phyloP scores from a whole-genome alignment of 2,888 invertebrate species.

The Drosophila kuntzei region DNA sequence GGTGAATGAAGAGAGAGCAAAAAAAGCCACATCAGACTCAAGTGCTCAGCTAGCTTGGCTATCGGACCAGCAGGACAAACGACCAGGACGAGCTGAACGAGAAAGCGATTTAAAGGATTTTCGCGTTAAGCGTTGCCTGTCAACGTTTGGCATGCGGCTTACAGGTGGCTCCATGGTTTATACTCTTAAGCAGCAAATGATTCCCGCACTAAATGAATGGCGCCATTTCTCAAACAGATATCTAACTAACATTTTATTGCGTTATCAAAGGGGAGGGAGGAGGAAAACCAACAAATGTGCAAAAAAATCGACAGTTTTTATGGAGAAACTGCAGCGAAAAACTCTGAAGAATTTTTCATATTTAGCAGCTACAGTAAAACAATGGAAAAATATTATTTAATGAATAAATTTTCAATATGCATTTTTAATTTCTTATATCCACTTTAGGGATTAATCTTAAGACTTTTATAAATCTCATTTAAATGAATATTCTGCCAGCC shows the following conservation, averaged over 20 bases:
- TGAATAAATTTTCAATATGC: neutral
- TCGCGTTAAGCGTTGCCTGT: conserved; percentile 72
- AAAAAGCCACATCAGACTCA: conserved; percentile 41
- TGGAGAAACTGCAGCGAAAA: neutral
- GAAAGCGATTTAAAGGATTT: conserved; percentile 72
- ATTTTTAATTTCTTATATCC: too few relatives aligned
- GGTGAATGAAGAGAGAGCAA: conserved; percentile 6
- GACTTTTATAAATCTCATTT: neutral
- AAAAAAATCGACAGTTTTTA: conserved; percentile 9
- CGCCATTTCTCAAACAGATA: conserved; percentile 22
- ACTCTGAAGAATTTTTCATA: neutral
- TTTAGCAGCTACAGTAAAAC: neutral
- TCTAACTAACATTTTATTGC: conserved; percentile 42
- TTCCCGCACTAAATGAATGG: conserved; percentile 61
- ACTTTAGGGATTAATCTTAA: too few relatives aligned
- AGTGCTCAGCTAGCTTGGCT: conserved; percentile 26
- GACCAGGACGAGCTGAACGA: conserved; percentile 11
- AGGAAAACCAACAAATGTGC: neutral
- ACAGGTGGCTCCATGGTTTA: conserved; percentile 67
- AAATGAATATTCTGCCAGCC: neutral
- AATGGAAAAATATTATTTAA: neutral
- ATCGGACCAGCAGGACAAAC: conserved; percentile 13
- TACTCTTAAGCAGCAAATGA: conserved; percentile 68
- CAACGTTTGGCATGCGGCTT: conserved; percentile 78
- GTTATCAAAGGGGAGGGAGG: neutral